These are phyloP conservation scores for Phortica okadai DNA, from an alignment of 2,888 invertebrate species.

Conservation along the genomic window DNA sequence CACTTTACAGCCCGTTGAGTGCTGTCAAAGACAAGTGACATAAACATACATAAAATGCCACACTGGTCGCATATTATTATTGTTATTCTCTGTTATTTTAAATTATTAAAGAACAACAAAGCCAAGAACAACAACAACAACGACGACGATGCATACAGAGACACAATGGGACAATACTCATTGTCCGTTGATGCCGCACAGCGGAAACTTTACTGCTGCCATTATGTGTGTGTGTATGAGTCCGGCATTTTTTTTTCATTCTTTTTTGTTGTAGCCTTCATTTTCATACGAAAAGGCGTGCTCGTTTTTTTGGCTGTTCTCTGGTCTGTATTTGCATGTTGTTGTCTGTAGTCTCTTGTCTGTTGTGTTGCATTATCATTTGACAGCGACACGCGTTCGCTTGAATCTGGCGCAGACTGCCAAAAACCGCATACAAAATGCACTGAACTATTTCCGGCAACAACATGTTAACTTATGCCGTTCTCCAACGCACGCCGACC, in stretches of 20 bases:
- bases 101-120: not conserved
- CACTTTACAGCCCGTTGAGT: not conserved
- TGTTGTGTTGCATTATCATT: not conserved
- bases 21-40: not conserved
- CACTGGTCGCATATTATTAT: not conserved
- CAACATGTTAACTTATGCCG: slow-evolving; percentile 17
- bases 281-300: too few relatives aligned
- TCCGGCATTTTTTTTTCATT: not conserved
- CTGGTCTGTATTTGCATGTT: not conserved
- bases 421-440: slow-evolving; percentile 50
- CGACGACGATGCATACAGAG: too few relatives aligned
- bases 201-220: not conserved
- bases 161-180: not conserved
- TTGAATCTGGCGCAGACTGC: slow-evolving; percentile 37
- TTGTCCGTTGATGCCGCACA: not conserved
- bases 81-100: not conserved
- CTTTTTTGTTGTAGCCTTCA: not conserved
- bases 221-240: not conserved
- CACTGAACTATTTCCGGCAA: slow-evolving; percentile 58
- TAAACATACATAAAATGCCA: not conserved
- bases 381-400: not conserved
- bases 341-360: not conserved
- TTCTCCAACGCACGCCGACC: slow-evolving; percentile 32
- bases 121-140: not conserved
- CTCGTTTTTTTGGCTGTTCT: too few relatives aligned